These are phyloP conservation scores for Sturmia bella DNA, from an alignment of 2,888 invertebrate species.

Conservation along the genomic window DNA sequence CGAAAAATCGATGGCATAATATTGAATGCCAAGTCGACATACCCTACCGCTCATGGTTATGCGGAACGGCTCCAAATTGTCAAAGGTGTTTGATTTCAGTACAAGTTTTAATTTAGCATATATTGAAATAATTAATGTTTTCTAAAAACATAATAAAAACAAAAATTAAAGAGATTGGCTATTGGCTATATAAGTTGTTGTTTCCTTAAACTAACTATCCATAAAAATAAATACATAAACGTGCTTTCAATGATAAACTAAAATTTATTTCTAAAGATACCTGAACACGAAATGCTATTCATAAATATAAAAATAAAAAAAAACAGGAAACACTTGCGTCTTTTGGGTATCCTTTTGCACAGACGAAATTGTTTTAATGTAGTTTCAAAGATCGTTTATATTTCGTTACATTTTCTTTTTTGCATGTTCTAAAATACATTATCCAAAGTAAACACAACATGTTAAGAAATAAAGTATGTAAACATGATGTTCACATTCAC, in stretches of 20 bases:
- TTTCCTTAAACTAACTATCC: background rate
- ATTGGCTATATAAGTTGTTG: too few species aligned
- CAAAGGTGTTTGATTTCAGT: too few species aligned
- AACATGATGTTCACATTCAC: constrained; percentile 52
- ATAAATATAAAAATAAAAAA: background rate
- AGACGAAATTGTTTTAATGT: constrained; percentile 80
- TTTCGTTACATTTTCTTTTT: constrained; percentile 70
- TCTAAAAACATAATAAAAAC: too few species aligned
- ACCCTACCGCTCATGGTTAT: too few species aligned
- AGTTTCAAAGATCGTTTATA: constrained; percentile 78
- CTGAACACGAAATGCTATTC: constrained; percentile 21
- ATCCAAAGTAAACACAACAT: constrained; percentile 55
- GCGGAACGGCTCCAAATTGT: too few species aligned
- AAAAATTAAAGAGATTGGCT: too few species aligned
- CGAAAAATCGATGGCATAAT: too few species aligned
- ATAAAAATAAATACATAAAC: constrained; percentile 9
- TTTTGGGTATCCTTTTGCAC: constrained; percentile 77
- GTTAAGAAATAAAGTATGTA: constrained; percentile 51
- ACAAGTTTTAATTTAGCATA: too few species aligned
- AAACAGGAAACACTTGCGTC: constrained; percentile 70
- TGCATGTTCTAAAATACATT: constrained; percentile 43
- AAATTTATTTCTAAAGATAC: constrained; percentile 54
- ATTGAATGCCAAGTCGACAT: too few species aligned
- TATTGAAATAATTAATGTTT: too few species aligned
- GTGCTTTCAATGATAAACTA: constrained; percentile 42